A percentile compares a stretch with the other conserved stretches of the same genome.
Evolutionary conservation across 1,140 invertebrate species (phyloP).

Genomic region (Orius laevigatus): DNA sequence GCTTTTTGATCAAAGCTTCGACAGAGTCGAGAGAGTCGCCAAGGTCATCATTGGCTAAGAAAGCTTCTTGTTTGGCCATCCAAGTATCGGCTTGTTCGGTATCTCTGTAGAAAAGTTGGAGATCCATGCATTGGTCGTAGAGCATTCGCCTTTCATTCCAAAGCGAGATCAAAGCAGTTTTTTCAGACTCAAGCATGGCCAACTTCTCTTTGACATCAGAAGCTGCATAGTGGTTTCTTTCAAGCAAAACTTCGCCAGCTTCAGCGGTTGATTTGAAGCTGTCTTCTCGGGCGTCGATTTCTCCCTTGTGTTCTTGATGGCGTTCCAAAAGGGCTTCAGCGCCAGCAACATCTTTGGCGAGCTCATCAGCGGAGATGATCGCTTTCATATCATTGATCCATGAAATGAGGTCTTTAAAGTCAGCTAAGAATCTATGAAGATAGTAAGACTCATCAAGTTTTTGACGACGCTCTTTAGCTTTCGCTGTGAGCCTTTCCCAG

Average conservation of each 20-base stretch:
- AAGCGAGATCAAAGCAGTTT: constrained; percentile 61
- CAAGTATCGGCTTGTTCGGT: constrained; percentile 95
- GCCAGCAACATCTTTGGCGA: constrained; percentile 96
- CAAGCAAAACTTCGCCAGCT: constrained; percentile 72
- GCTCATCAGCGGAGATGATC: constrained; percentile 91
- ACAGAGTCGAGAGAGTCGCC: constrained; percentile 95
- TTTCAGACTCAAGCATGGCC: constrained; percentile 63
- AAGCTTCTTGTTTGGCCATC: constrained; percentile 98
- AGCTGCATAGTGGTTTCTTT: constrained; percentile 78
- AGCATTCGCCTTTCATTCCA: constrained; percentile 94
- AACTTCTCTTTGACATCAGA: constrained; percentile 76
- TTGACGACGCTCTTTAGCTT: constrained; percentile 66
- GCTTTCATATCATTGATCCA: constrained; percentile 98
- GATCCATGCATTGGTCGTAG: constrained; percentile 98
- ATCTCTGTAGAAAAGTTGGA: constrained; percentile 95
- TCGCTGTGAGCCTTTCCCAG: constrained; percentile 81
- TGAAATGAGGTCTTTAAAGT: constrained; percentile 90
- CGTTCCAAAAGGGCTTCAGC: constrained; percentile 91
- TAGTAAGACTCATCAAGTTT: constrained; percentile 90
- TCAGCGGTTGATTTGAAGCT: constrained; percentile 76
- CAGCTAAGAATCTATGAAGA: constrained; percentile 88
- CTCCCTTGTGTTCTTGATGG: constrained; percentile 95
- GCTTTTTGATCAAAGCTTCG: constrained; percentile 94
- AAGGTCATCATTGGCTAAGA: constrained; percentile 90
- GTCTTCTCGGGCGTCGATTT: constrained; percentile 95